phyloP scores from a whole-genome alignment of 2,797 vertebrate genomes.

The Hirundo rustica region DNA sequence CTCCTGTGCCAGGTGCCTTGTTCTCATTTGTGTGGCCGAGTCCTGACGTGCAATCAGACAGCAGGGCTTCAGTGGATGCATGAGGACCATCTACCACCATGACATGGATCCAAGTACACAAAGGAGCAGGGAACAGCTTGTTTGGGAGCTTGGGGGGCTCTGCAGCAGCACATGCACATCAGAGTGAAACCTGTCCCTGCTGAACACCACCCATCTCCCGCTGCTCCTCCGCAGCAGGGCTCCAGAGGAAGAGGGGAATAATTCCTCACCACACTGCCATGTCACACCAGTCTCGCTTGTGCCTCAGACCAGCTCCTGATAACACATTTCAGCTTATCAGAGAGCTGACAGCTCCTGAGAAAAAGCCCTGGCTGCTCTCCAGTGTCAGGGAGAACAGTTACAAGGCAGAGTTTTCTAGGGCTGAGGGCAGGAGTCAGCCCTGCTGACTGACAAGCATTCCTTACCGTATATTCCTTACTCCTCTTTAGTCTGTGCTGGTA shows the following conservation, averaged over 20 bases:
- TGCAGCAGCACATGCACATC: fast-evolving
- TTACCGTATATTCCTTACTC: not conserved
- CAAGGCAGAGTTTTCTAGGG: not conserved
- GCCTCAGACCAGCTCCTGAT: not conserved
- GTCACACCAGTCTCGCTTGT: not conserved
- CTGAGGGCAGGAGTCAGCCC: not conserved
- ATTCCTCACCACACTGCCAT: not conserved
- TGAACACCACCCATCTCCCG: fast-evolving
- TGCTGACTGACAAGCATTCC: slow-evolving; percentile 5
- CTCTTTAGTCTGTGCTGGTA: not conserved
- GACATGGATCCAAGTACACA: not conserved
- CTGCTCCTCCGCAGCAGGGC: not conserved
- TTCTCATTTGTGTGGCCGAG: not conserved
- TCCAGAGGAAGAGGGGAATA: not conserved
- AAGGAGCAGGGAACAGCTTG: not conserved
- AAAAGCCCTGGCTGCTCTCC: not conserved
- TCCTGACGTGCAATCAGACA: not conserved
- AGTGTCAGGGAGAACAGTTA: not conserved
- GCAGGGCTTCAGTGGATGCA: not conserved
- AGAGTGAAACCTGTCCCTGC: not conserved
- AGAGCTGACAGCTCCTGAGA: slow-evolving; percentile 16
- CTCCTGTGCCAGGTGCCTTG: not conserved
- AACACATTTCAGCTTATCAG: not conserved
- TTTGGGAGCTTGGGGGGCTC: not conserved
- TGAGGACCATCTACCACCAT: not conserved